phyloP scores from a whole-genome alignment of 2,113 vertebrate species.

The Nothoprocta pentlandii region DNA sequence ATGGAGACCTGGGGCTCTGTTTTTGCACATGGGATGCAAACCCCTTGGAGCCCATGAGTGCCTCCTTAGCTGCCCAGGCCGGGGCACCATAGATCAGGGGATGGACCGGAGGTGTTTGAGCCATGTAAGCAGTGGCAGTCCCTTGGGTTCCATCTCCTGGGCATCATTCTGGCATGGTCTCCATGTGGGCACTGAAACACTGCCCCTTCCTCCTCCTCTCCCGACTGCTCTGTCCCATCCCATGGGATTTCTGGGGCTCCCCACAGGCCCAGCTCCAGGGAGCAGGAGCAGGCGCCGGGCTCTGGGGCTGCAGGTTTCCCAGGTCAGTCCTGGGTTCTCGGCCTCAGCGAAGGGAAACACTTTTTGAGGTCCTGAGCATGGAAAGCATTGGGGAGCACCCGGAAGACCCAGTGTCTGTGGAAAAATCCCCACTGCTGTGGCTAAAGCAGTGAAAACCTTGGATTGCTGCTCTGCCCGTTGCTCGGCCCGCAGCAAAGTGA shows the following conservation, averaged over 20 bases:
- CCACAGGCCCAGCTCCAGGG: neutral
- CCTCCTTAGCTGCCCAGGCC: rapidly evolving
- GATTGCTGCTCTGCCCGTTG: no score
- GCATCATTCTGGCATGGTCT: rapidly evolving
- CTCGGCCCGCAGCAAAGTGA: neutral
- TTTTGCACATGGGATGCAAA: neutral
- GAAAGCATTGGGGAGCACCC: neutral
- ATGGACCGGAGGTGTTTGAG: neutral
- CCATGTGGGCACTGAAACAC: neutral
- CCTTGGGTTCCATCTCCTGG: neutral
- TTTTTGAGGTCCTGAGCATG: neutral
- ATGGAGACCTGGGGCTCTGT: neutral
- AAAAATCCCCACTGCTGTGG: no score
- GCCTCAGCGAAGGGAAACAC: neutral
- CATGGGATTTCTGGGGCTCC: neutral
- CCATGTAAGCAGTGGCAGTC: neutral
- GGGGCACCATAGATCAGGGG: neutral
- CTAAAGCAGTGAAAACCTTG: neutral
- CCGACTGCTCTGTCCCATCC: neutral
- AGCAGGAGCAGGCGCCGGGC: neutral
- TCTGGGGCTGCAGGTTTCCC: neutral
- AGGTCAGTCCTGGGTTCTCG: neutral
- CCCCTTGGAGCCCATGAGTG: neutral
- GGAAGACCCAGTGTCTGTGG: neutral
- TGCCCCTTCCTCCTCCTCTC: neutral